These are phyloP conservation scores for Mormyrus proboscirostris DNA, from an alignment of 2,797 vertebrate genomes.

Conservation along the genomic window DNA sequence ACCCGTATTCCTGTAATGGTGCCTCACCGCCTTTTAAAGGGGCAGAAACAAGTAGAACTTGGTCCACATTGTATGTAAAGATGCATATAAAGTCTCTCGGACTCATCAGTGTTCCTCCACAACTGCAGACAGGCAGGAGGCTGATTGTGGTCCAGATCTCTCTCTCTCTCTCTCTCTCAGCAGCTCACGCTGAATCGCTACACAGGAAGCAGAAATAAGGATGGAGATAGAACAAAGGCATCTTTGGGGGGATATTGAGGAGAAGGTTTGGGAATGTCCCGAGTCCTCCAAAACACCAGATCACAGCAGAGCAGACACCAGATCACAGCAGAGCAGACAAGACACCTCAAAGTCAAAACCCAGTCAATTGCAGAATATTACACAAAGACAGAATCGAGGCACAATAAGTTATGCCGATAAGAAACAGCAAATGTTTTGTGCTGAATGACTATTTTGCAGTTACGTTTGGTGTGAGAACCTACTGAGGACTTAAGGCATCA, in stretches of 20 bases:
- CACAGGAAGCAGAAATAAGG: neutral
- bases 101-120: neutral
- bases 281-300: neutral
- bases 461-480: neutral
- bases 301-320: neutral
- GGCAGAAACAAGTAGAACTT: neutral
- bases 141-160: neutral
- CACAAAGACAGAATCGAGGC: neutral
- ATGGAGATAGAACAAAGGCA: neutral
- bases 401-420: neutral
- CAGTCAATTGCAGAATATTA: neutral
- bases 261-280: neutral
- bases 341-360: neutral
- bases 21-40: neutral
- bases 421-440: neutral
- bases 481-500: neutral
- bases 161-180: neutral
- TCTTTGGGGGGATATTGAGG: neutral
- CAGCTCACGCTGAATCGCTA: neutral
- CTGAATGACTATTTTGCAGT: neutral
- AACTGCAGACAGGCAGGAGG: neutral
- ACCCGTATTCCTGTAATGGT: neutral
- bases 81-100: neutral
- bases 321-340: neutral
- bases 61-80: neutral